phyloP scores from a whole-genome alignment of 2,888 invertebrate species.

The Lithophane socia region DNA sequence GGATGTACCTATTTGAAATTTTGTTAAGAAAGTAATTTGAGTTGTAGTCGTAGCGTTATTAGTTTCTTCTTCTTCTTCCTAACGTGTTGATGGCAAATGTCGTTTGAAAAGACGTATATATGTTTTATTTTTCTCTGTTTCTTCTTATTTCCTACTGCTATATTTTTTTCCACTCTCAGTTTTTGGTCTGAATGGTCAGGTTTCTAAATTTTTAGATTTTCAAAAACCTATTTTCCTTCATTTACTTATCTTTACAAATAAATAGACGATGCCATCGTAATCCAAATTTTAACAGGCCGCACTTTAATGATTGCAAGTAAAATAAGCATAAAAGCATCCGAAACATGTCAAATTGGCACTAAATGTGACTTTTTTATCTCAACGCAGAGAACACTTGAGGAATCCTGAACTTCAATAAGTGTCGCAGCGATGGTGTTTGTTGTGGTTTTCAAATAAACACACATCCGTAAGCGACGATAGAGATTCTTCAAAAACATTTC shows the following conservation, averaged over 20 bases:
- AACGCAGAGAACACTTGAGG: not conserved
- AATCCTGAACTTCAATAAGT: not conserved
- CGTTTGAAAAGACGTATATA: no score
- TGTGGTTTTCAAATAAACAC: slow-evolving; percentile 13
- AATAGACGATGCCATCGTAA: no score
- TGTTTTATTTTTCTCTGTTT: not conserved
- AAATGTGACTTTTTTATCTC: not conserved
- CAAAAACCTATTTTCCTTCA: not conserved
- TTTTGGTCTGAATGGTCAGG: not conserved
- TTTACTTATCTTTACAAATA: no score
- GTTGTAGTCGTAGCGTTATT: not conserved
- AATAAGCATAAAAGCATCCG: no score
- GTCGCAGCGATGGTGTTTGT: not conserved
- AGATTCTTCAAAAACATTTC: slow-evolving; percentile 14
- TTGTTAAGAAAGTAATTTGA: not conserved
- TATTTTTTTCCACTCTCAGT: not conserved
- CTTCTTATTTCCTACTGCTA: not conserved
- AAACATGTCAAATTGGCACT: not conserved
- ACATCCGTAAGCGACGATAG: not conserved
- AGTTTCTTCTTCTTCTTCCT: not conserved
- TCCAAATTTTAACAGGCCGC: not conserved
- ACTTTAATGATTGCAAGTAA: not conserved
- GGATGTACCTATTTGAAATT: not conserved
- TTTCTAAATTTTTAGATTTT: not conserved
- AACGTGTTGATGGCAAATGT: not conserved